Conservation (phyloP, 2,113 vertebrate species). For the Apodemus sylvaticus region DNA sequence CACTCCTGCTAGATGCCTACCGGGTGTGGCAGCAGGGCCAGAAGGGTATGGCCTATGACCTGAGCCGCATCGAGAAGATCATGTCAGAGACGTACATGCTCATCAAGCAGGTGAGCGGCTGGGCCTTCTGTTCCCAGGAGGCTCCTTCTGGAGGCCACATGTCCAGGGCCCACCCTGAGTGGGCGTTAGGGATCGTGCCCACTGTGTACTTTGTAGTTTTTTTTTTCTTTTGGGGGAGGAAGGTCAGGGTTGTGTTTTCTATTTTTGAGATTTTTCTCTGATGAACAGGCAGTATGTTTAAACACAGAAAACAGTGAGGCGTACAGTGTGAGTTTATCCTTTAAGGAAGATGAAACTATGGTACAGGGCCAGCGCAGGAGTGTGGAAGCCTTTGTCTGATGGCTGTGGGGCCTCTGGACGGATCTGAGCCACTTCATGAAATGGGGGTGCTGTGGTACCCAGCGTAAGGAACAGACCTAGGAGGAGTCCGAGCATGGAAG, state of each 20-base stretch:
- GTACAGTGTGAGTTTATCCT: not conserved
- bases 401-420: not conserved
- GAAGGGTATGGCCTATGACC: slow-evolving; percentile 96
- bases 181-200: not conserved
- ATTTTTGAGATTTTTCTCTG: not conserved
- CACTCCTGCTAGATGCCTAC: slow-evolving; percentile 95
- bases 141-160: not conserved
- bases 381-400: too few species aligned
- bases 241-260: not conserved
- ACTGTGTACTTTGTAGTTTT: too few species aligned
- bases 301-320: not conserved
- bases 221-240: not conserved
- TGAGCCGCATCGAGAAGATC: slow-evolving; percentile 96
- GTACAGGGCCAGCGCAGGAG: not conserved
- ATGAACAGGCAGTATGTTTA: not conserved
- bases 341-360: not conserved
- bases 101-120: slow-evolving; percentile 93
- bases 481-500: not conserved
- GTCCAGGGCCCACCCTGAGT: not conserved
- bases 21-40: slow-evolving; percentile 99
- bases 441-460: not conserved
- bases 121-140: not conserved
- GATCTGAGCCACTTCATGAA: not conserved
- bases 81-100: slow-evolving; percentile 99
- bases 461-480: not conserved